Percentiles rank a stretch among this genome's conserved stretches.
Evolutionary conservation across 1,140 invertebrate genomes (phyloP).

Genomic region (Drosophila ogumai): DNA sequence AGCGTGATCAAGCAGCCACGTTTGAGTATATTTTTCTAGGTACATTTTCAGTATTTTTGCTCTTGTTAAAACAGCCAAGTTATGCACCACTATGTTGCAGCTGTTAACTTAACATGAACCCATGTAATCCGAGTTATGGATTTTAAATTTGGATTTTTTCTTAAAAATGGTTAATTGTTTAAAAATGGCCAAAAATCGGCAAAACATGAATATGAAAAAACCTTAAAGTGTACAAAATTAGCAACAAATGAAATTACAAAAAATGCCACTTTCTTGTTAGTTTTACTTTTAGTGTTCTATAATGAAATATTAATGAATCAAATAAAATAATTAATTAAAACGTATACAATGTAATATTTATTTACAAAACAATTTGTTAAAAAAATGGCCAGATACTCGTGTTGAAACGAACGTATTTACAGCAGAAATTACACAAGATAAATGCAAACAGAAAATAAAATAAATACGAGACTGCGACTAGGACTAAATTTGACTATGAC

Average conservation of each 20-base stretch:
- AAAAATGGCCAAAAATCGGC: too few species aligned
- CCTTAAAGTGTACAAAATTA: too few species aligned
- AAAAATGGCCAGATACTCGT: conserved; percentile 7
- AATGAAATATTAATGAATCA: neutral
- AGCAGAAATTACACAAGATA: conserved; percentile 13
- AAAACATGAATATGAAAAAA: too few species aligned
- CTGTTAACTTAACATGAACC: neutral
- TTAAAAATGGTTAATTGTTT: too few species aligned
- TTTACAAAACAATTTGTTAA: conserved; percentile 36
- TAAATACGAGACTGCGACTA: conserved; percentile 34
- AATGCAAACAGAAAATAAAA: conserved; percentile 33
- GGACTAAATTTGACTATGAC: conserved; percentile 5
- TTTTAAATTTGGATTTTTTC: too few species aligned
- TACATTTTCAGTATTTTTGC: neutral
- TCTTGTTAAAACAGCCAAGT: neutral
- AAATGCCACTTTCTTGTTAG: too few species aligned
- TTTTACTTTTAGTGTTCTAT: too few species aligned
- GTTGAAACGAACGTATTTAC: conserved; percentile 7
- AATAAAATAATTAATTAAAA: neutral
- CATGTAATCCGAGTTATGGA: too few species aligned
- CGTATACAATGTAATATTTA: conserved; percentile 27
- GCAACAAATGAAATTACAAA: too few species aligned
- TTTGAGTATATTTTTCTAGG: neutral
- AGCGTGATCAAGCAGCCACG: neutral
- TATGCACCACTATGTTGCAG: neutral